Conservation (phyloP, 2,113 vertebrate genomes). For the Geococcyx californianus region DNA sequence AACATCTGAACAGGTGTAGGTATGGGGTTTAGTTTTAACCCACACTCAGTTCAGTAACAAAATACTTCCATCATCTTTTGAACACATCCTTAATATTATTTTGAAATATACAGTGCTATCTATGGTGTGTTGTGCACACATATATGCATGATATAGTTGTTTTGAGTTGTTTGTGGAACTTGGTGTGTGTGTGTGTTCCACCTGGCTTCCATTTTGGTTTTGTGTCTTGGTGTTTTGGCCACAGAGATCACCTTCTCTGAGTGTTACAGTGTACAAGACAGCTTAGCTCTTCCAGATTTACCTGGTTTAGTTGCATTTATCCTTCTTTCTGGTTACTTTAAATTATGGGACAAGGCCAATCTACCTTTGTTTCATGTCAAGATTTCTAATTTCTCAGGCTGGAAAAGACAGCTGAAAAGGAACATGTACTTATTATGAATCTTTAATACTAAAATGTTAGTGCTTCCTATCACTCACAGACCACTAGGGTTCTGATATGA, state of each 20-base stretch:
- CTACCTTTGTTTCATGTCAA: neutral
- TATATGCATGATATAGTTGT: accelerated
- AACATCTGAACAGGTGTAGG: neutral
- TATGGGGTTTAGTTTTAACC: neutral
- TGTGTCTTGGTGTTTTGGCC: neutral
- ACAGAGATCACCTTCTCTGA: neutral
- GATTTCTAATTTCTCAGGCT: neutral
- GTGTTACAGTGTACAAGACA: neutral
- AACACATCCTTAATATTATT: neutral
- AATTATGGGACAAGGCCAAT: neutral
- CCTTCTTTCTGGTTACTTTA: neutral
- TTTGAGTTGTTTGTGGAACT: neutral
- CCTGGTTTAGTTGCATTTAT: neutral
- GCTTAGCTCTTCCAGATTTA: neutral
- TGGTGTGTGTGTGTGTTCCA: neutral
- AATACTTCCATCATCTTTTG: neutral
- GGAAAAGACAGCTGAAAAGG: neutral
- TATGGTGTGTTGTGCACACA: accelerated
- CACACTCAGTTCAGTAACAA: neutral
- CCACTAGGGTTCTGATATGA: neutral
- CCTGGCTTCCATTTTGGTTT: neutral
- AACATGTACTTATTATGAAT: neutral
- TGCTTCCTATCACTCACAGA: neutral
- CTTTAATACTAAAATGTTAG: neutral
- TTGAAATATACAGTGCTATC: neutral